These are phyloP conservation scores for Lycocerus yunnanus DNA, from an alignment of 2,888 invertebrate genomes.

Conservation along the genomic window DNA sequence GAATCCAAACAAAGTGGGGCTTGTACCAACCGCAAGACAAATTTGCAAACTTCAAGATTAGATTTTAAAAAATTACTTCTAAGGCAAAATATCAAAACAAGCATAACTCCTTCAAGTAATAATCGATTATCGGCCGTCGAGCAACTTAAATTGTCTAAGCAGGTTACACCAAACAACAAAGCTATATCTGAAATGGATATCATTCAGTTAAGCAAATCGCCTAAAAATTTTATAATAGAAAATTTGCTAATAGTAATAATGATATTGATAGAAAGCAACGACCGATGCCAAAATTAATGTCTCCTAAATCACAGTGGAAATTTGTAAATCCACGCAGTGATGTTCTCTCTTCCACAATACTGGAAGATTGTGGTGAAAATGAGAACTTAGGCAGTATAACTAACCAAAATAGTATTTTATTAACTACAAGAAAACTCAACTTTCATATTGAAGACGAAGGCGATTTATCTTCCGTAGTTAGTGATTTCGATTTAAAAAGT, in stretches of 20 bases:
- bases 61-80: constrained; percentile 83
- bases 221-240: constrained; percentile 69
- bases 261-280: constrained; percentile 49
- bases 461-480: constrained; percentile 1
- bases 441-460: constrained; percentile 2
- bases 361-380: constrained; percentile 82
- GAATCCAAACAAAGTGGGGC: constrained; percentile 57
- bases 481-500: neutral
- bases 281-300: constrained; percentile 64
- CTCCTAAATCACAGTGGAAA: constrained; percentile 74
- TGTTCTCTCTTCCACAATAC: constrained; percentile 84
- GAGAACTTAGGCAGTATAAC: constrained; percentile 68
- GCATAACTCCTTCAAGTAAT: constrained; percentile 59
- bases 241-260: constrained; percentile 59
- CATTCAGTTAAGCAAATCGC: constrained; percentile 72
- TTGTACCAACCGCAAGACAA: constrained; percentile 68
- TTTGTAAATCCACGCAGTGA: constrained; percentile 78
- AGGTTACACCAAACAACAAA: constrained; percentile 38
- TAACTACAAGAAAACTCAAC: constrained; percentile 34
- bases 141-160: constrained; percentile 71
- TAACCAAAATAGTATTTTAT: constrained; percentile 56
- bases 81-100: constrained; percentile 73
- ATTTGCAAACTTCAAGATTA: constrained; percentile 72
- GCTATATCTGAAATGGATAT: constrained; percentile 62
- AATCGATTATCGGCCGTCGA: constrained; percentile 77